Evolutionary conservation across 2,888 invertebrate species (phyloP).

Genomic region (Lasius platythorax): DNA sequence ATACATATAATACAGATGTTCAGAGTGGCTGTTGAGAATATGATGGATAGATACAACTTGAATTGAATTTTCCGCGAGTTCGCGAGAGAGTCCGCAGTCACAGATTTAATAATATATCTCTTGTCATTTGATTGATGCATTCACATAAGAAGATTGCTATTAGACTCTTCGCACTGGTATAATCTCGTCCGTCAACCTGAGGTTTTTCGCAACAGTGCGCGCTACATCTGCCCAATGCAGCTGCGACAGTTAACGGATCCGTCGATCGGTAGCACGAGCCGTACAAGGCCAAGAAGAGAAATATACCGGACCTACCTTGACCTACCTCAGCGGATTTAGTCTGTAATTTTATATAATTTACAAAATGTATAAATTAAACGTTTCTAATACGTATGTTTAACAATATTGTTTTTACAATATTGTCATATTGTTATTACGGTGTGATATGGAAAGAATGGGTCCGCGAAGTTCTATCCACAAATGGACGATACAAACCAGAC

Average conservation of each 20-base stretch:
- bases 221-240: slow-evolving; percentile 40
- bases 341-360: background rate
- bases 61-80: background rate
- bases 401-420: background rate
- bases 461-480: slow-evolving; percentile 2
- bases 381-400: background rate
- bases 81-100: background rate
- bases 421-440: background rate
- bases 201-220: slow-evolving; percentile 25
- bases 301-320: slow-evolving; percentile 37
- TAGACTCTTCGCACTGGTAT: background rate
- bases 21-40: background rate
- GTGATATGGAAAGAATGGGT: background rate
- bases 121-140: background rate
- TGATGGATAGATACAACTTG: background rate
- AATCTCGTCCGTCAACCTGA: slow-evolving; percentile 4
- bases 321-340: background rate
- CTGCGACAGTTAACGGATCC: slow-evolving; percentile 40
- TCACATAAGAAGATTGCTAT: background rate
- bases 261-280: slow-evolving; percentile 34
- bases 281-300: slow-evolving; percentile 18
- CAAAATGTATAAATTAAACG: background rate
- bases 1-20: background rate
- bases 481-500: background rate
- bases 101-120: background rate